These are phyloP conservation scores for Drosophila picticornis DNA, from an alignment of 2,888 invertebrate genomes.

Conservation along the genomic window DNA sequence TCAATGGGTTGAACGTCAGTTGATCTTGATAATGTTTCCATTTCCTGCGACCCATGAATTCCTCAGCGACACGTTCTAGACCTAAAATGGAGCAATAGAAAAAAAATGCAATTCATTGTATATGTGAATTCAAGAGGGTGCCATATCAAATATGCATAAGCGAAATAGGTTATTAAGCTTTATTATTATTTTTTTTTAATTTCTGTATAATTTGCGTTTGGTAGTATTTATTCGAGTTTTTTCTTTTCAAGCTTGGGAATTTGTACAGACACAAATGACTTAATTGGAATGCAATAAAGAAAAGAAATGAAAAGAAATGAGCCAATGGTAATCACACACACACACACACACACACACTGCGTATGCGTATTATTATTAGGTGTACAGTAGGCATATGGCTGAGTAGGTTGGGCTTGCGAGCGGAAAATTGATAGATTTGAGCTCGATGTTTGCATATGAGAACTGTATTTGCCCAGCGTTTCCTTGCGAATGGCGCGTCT, in stretches of 20 bases:
- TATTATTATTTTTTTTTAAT: conserved; percentile 22
- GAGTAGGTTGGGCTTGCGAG: conserved; percentile 22
- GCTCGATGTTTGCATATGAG: conserved; percentile 57
- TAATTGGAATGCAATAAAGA: conserved; percentile 67
- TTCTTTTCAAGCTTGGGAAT: conserved; percentile 63
- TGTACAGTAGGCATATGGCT: conserved; percentile 22
- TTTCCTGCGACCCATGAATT: conserved; percentile 98
- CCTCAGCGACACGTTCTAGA: conserved; percentile 98
- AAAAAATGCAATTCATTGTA: conserved; percentile 1
- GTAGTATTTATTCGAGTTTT: conserved; percentile 49
- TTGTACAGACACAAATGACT: conserved; percentile 70
- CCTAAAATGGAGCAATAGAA: conserved; percentile 86
- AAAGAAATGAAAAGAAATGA: conserved; percentile 20
- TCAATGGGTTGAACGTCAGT: conserved; percentile 86
- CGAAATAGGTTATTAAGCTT: conserved; percentile 40
- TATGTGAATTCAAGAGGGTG: conserved; percentile 14
- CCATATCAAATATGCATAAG: conserved; percentile 42
- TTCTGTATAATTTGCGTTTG: conserved; percentile 56
- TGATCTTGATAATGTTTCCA: conserved; percentile 97
- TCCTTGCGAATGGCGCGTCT: conserved; percentile 55
- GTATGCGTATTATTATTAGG: conserved; percentile 75
- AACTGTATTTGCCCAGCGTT: conserved; percentile 45
- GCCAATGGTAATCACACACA: conserved; percentile 16
- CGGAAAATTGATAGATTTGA: conserved; percentile 74
- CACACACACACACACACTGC: conserved; percentile 44